A percentile compares a stretch with the other conserved stretches of the same genome.
These are phyloP conservation scores for Adineta ricciae DNA, from an alignment of 2,888 invertebrate species.

Conservation along the genomic window DNA sequence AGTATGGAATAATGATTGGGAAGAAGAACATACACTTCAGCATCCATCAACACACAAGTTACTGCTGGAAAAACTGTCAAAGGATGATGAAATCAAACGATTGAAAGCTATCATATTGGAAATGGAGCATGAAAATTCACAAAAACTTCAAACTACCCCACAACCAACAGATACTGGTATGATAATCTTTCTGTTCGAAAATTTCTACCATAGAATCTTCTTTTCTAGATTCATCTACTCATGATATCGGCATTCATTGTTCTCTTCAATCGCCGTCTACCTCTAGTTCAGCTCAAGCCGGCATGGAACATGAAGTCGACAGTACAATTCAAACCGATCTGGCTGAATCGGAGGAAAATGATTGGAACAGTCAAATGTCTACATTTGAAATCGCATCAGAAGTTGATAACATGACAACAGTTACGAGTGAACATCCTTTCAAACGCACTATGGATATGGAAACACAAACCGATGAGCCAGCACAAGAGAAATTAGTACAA, in stretches of 20 bases:
- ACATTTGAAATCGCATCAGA: background rate
- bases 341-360: background rate
- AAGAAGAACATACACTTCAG: background rate
- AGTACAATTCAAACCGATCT: background rate
- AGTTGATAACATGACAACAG: background rate
- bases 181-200: background rate
- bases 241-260: background rate
- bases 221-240: background rate
- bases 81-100: background rate
- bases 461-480: background rate
- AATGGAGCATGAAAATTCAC: background rate
- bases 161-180: background rate
- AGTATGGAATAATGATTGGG: background rate
- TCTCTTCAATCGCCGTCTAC: background rate
- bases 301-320: background rate
- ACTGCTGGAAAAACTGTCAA: background rate
- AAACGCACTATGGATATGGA: background rate
- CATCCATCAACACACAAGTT: background rate
- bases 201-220: too few relatives aligned
- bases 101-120: background rate
- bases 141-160: background rate
- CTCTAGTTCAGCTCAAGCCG: background rate
- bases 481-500: background rate
- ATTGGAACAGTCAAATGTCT: background rate
- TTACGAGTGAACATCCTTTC: background rate